Evolutionary conservation across 2,888 invertebrate species (phyloP).

Genomic region (Drosophila lutescens): DNA sequence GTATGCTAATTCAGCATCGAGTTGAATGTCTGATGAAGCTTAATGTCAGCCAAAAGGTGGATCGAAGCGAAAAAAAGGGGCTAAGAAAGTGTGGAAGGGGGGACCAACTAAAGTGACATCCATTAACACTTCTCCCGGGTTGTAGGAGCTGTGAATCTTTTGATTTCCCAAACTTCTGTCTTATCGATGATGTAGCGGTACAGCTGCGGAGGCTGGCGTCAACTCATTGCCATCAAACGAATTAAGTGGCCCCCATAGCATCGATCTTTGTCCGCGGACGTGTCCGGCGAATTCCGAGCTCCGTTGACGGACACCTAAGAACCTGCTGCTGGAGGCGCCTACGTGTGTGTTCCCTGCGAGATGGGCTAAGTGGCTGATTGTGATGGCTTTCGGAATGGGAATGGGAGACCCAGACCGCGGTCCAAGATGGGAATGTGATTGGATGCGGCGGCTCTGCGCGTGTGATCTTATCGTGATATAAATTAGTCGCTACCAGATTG

Average conservation of each 20-base stretch:
- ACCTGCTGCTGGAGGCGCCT: constrained; percentile 44
- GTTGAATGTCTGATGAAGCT: constrained; percentile 72
- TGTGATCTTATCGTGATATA: constrained; percentile 56
- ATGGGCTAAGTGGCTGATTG: constrained; percentile 61
- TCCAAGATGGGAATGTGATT: constrained; percentile 18
- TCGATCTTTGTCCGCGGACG: constrained; percentile 37
- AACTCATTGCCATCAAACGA: constrained; percentile 65
- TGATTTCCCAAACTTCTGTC: constrained; percentile 60
- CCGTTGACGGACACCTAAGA: constrained; percentile 26
- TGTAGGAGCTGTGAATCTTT: constrained; percentile 64
- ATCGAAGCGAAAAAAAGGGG: constrained; percentile 1
- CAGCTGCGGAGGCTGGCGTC: constrained; percentile 55
- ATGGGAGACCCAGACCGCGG: background rate
- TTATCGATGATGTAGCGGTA: constrained; percentile 68
- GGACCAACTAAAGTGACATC: constrained; percentile 66
- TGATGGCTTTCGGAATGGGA: constrained; percentile 18
- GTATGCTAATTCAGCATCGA: constrained; percentile 69
- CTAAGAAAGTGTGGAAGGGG: background rate
- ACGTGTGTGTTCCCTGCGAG: constrained; percentile 69
- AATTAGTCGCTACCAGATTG: constrained; percentile 43
- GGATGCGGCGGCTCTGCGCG: constrained; percentile 42
- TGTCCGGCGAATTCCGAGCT: constrained; percentile 48
- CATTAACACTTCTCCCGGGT: constrained; percentile 69
- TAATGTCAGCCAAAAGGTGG: constrained; percentile 52
- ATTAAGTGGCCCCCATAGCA: constrained; percentile 59